These are phyloP conservation scores for Acanthurus tractus DNA, from an alignment of 2,797 vertebrate genomes.

Conservation along the genomic window DNA sequence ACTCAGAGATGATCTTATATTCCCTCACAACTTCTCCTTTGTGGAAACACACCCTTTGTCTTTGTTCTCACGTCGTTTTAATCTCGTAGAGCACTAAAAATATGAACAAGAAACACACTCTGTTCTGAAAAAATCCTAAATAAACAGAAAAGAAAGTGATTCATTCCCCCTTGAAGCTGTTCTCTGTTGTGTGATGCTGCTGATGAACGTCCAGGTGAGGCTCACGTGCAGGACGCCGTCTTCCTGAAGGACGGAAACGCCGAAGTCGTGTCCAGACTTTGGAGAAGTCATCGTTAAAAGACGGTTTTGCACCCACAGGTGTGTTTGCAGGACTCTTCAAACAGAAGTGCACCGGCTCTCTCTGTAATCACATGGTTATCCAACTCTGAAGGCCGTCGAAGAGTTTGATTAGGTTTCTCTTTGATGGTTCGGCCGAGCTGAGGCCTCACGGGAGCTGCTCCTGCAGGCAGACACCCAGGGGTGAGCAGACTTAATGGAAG, in stretches of 20 bases:
- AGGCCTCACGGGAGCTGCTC: background rate
- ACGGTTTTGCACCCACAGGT: background rate
- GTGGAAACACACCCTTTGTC: background rate
- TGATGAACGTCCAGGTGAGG: background rate
- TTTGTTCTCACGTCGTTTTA: background rate
- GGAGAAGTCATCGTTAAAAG: background rate
- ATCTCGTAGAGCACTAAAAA: background rate
- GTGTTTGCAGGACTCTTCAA: background rate
- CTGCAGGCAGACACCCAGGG: constrained; percentile 12
- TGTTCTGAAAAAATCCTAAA: background rate
- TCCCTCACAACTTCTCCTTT: background rate
- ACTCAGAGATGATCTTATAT: background rate
- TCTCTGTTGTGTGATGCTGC: background rate
- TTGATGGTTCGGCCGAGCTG: background rate
- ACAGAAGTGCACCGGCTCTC: background rate
- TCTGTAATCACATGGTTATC: background rate
- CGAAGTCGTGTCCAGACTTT: too few relatives aligned
- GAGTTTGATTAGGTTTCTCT: constrained; percentile 6
- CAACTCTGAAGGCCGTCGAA: constrained; percentile 26
- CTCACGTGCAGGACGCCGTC: background rate
- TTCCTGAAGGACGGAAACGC: background rate
- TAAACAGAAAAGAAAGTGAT: background rate
- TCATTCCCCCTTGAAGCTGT: background rate
- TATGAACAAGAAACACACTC: too few relatives aligned
- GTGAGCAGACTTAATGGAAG: constrained; percentile 28